Percentiles rank a stretch among this genome's conserved stretches.
These are phyloP conservation scores for Heliconius cydno DNA, from an alignment of 2,888 invertebrate genomes.

Conservation along the genomic window DNA sequence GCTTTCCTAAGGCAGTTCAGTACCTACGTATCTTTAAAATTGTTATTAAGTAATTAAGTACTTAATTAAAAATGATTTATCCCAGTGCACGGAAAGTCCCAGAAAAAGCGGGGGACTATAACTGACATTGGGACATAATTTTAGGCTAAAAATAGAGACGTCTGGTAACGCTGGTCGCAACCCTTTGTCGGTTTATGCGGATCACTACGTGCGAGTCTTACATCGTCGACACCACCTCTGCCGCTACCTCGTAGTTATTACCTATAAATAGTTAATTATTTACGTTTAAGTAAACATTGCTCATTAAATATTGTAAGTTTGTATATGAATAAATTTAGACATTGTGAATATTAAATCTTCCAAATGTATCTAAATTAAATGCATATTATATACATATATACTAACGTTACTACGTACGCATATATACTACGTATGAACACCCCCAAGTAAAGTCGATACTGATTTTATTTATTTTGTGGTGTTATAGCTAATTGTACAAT, in stretches of 20 bases:
- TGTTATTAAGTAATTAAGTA: no score
- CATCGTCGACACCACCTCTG: not conserved
- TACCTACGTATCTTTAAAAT: no score
- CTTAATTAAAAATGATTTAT: no score
- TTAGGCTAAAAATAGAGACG: no score
- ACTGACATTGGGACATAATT: no score
- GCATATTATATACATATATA: not conserved
- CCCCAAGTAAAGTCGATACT: not conserved
- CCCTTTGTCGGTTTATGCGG: not conserved
- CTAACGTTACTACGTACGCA: not conserved
- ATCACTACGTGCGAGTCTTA: not conserved
- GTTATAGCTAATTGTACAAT: not conserved
- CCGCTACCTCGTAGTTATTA: constrained; percentile 37
- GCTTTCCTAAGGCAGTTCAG: no score
- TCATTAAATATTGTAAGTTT: constrained; percentile 35
- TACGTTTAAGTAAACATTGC: constrained; percentile 36
- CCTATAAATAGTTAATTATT: constrained; percentile 29
- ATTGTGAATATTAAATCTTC: constrained; percentile 35
- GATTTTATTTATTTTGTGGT: not conserved
- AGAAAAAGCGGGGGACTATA: no score
- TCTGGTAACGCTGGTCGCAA: not conserved
- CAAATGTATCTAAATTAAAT: constrained; percentile 32
- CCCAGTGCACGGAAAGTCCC: no score
- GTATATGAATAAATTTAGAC: not conserved
- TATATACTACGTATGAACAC: not conserved